Base-by-base conservation (phyloP, 1,140 invertebrate genomes). In the Epicauta chinensis region DNA sequence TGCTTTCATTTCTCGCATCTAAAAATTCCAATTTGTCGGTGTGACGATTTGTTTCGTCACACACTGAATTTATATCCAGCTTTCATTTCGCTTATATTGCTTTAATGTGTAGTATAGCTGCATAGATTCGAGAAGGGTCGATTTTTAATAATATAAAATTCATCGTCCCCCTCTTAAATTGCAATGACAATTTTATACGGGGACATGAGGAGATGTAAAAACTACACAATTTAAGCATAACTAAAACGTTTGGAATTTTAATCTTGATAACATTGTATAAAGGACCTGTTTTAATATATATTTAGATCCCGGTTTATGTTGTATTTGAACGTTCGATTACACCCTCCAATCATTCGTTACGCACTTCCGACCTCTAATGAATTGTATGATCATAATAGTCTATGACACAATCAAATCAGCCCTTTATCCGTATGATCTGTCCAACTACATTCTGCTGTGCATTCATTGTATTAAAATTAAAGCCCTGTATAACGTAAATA, bases 201-300 rank as follows among this genome's bases (percentile, higher is more conserved):
- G 45, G 31, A 23, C 40, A 49, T 49, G 53, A 40, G 53, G 44
- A 23, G 23, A 7, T n/a, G n/a, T n/a, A n/a, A 23, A 23, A 23
- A 23, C 23, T 23, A 23, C n/a, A n/a, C 46, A 55, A 49, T 41
- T 43, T 42, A 35, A 23, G 23, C 34, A 50, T 49, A 49, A 23
- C 38, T 44, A 42, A 44, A 30, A 43, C 17, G 40, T 44, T 49
- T 38, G 46, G 46, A 55, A 55, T 55, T 55, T 55, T 50, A 55
- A 55, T 55, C 53, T 49, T 53, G 41, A 55, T 49, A 55, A 49
- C 30, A 50, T 50, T 50, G 39, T 55, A 42, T 45, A 31, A 37
- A 35, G n/a, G 43, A 54, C 46, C 46, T 55, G 53, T 50, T 54
- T 54, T 53, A 48, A 45, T 53, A 37, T 46, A 35, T 46, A 23